Evolutionary conservation across 92 coral and sea anemone genomes (phyloP), one percentile per base, ranked within the genome.

Genomic region (Umimayanthus chanpuru): DNA sequence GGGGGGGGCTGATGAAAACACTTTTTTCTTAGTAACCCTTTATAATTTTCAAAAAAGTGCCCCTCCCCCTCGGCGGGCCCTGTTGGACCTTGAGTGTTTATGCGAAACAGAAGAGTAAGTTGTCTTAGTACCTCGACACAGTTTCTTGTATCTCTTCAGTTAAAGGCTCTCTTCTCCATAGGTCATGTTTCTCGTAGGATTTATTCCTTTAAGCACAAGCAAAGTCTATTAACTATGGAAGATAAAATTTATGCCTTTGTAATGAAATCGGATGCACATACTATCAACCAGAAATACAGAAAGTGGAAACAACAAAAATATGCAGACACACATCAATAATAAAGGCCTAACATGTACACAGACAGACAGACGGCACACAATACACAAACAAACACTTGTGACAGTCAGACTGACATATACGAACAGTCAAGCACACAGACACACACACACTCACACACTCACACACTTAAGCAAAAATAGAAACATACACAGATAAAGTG

Each of bases 121-220:
- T 14, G 26, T 61, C 25, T 61, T 23, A 16, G 26, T 61, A 61
- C 68, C 68, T 61, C 68, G 25, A 20, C 68, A 61, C 68, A 61
- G 26, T 21, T 23, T 61, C 68, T 18, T 61, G 11, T 4, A 26
- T 40, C 10, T 49, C 18, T 67, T 43, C 58, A 9, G 18, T 6
- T 29, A 77, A 67, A 25, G 9, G 50, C 10, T 39, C 21, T 15
- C 16, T 40, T 40, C 29, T 26, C n/a, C 10, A 39, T 78, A 53
- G 0, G 20, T 25, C 53, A n/a, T 82, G 41, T 43, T 44, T 49
- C 65, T 41, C 86, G n/a, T 43, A 40, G 0, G 58, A 14, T 43
- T 25, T 65, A 40, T 75, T 40, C 79, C 79, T 75, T 75, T 5
- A 75, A 75, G 28, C 49, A 56, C 66, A 56, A 47, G 58, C 58